Base-by-base conservation (phyloP, 2,888 invertebrate genomes). In the Heteropelma amictum region DNA sequence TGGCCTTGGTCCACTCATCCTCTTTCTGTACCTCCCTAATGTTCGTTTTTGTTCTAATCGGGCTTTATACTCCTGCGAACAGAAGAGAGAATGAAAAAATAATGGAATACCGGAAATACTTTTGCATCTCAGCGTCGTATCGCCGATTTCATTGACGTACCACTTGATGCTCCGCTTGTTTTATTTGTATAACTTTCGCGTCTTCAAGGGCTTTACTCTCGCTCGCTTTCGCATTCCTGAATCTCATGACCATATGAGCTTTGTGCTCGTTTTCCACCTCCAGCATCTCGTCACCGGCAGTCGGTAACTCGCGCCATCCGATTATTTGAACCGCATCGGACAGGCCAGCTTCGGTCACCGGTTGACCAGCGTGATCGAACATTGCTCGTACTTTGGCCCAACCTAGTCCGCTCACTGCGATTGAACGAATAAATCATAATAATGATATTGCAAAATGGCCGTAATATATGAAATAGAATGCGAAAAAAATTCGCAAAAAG, bases 251-350 rank as follows among this genome's bases (percentile, higher is more conserved):
- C 75, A 93, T 92, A 79, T 91, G 90, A 0, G 95, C 95, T 72
- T 92, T 91, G 90, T 92, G 94, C 92, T 95, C 96, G 1, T 92
- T 92, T 76, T 92, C 92, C 2, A 97, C 97, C 90, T 98, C 94
- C 4, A 97, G 89, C 33, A 98, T 93, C 60, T 93, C 90, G 80
- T 98, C 97, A 0, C 99, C 99, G 8, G 98, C 96, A 0, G 93
- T 87, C 0, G 99, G 99, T 78, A 98, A 85, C 78, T 95, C 94
- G 78, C 93, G 92, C 99, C 99, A 99, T 2, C 99, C 99, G 54
- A 95, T 92, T 56, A 98, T 93, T 86, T 96, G 95, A 0, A 94
- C 96, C 0, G 98, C 96, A 1, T 93, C 93, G 0, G 96, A 93
- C 0, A 98, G 97, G n/a, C 92, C 89, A 0, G 95, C 97, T 81